These are phyloP conservation scores for Isotomurus palustris DNA, from an alignment of 2,888 invertebrate species.

Conservation along the genomic window DNA sequence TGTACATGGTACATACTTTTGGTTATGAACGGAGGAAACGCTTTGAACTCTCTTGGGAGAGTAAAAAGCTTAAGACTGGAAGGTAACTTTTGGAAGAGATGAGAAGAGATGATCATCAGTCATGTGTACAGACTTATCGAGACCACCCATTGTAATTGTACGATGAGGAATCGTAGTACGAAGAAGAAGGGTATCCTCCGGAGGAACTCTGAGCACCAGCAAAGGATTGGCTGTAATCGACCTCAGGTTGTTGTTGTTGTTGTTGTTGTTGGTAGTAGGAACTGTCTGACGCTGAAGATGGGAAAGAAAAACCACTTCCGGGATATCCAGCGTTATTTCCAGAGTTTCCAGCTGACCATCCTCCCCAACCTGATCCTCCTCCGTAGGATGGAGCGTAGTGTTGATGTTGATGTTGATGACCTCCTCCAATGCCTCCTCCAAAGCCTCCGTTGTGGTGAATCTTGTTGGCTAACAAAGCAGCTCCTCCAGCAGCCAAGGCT, in stretches of 20 bases:
- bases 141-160: conserved; percentile 8
- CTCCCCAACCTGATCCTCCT: background rate
- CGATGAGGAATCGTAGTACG: background rate
- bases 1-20: background rate
- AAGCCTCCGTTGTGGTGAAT: conserved; percentile 11
- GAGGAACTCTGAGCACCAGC: no score
- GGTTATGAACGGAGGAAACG: no score
- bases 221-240: conserved; percentile 2
- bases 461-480: conserved; percentile 23
- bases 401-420: no score
- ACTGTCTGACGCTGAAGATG: background rate
- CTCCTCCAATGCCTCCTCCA: conserved; percentile 4
- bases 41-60: no score
- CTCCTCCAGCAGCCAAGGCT: conserved; percentile 34
- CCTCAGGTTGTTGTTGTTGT: background rate
- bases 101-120: conserved; percentile 2
- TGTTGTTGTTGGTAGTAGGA: background rate
- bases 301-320: background rate
- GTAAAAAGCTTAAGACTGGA: no score
- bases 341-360: background rate
- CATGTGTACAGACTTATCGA: background rate
- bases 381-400: no score
- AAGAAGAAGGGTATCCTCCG: no score
- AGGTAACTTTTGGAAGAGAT: no score
- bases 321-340: background rate